phyloP scores from a whole-genome alignment of 2,113 vertebrate genomes.

The Hemicordylus capensis region DNA sequence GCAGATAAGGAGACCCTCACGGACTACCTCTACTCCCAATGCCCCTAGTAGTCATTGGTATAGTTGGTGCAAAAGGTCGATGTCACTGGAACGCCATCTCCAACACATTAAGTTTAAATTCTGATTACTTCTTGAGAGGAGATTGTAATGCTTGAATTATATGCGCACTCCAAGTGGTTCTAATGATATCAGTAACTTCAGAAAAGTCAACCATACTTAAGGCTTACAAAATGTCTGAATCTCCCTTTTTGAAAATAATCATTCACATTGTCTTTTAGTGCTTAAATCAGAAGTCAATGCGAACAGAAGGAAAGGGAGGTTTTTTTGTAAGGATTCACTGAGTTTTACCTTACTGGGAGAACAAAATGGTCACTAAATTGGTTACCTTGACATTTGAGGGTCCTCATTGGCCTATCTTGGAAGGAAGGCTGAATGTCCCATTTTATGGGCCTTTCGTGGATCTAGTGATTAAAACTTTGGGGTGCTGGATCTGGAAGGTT shows the following conservation, averaged over 20 bases:
- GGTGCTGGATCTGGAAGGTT: not conserved
- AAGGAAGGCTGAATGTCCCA: not conserved
- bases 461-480: not conserved
- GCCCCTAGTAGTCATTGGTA: too few relatives aligned
- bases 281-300: not conserved
- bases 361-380: not conserved
- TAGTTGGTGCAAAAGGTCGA: too few relatives aligned
- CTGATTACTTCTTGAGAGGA: not conserved
- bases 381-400: not conserved
- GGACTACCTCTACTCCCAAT: too few relatives aligned
- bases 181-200: fast-evolving
- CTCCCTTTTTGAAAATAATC: not conserved
- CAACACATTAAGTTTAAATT: conserved; percentile 13
- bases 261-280: not conserved
- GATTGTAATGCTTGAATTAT: not conserved
- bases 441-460: not conserved
- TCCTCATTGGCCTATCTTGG: not conserved
- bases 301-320: not conserved
- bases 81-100: too few relatives aligned
- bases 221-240: not conserved
- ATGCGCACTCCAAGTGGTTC: not conserved
- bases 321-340: not conserved
- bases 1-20: too few relatives aligned
- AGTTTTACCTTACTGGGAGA: not conserved
- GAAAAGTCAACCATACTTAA: conserved; percentile 3